These are phyloP conservation scores for Semicossyphus pulcher DNA, from an alignment of 2,113 vertebrate species.

Conservation along the genomic window DNA sequence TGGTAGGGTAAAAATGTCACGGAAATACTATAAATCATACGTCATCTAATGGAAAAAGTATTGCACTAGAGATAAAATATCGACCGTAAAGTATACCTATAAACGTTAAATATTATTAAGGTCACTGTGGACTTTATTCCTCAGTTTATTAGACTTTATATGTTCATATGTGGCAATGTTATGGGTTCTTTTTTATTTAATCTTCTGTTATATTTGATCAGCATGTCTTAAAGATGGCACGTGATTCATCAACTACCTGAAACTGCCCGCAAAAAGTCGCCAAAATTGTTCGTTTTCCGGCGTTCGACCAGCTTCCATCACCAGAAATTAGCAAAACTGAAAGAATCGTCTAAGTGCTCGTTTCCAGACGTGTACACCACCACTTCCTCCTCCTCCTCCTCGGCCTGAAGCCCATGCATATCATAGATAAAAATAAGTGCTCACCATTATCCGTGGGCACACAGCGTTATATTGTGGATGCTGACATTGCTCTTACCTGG, in stretches of 20 bases:
- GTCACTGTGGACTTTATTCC: not conserved
- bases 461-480: conserved; percentile 79
- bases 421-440: conserved; percentile 78
- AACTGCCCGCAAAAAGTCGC: not conserved
- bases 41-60: not conserved
- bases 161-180: not conserved
- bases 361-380: not conserved
- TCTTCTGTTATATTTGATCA: conserved; percentile 12
- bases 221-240: not conserved
- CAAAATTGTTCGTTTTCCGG: conserved; percentile 18
- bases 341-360: not conserved
- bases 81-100: not conserved
- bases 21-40: not conserved
- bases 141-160: conserved; percentile 3
- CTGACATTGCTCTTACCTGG: conserved; percentile 84
- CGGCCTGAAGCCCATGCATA: conserved; percentile 56
- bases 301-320: not conserved
- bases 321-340: conserved; percentile 26
- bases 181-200: not conserved
- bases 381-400: conserved; percentile 12
- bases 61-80: not conserved
- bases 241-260: not conserved
- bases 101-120: not conserved
- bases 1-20: not conserved
- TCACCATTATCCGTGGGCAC: conserved; percentile 73